Evolutionary conservation across 2,113 vertebrate genomes (phyloP), one percentile per base, ranked within the genome.

Genomic region (Aspiorhynchus laticeps): DNA sequence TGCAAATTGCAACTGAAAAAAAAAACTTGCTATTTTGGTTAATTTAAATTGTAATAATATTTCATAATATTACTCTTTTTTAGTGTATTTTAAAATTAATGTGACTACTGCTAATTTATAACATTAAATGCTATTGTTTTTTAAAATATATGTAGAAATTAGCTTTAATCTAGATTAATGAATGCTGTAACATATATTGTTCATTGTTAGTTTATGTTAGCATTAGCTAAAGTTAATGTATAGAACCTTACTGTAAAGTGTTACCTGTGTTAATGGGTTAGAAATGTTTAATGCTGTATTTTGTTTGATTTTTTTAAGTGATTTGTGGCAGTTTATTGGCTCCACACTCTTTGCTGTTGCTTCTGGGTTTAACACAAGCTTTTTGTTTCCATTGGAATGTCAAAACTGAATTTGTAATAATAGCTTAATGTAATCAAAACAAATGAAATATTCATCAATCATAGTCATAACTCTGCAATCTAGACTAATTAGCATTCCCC

Each of bases 361-460:
- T 80, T 33, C 21, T n/a, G 19, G 51, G 21, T 15, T 82, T 82
- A 28, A 67, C 17, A 65, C n/a, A 75, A 83, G n/a, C 59, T 63
- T 75, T 53, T 41, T 33, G 26, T 69, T 21, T 51, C n/a, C 36
- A 26, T 17, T 7, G 41, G 12, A 77, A 71, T 73, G 31, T 83
- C 12, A 79, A 88, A 46, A 83, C 61, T 31, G 31, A 76, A 83
- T 46, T 53, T 24, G 51, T 41, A 78, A 83, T 51, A 73, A 78
- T 78, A 77, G 76, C 5, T 3, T 7, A 79, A 75, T 31, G 15
- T 36, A 77, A 88, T 88, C 59, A 36, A 82, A 83, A 31, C 76
- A 63, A 56, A 88, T 88, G 61, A 78, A 28, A 74, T 28, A 85
- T 77, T 78, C 33, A 83, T 86, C 61, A 59, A 65, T 48, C 69